Conservation (phyloP, 2,113 vertebrate genomes). For the Melanostigma gelatinosum region DNA sequence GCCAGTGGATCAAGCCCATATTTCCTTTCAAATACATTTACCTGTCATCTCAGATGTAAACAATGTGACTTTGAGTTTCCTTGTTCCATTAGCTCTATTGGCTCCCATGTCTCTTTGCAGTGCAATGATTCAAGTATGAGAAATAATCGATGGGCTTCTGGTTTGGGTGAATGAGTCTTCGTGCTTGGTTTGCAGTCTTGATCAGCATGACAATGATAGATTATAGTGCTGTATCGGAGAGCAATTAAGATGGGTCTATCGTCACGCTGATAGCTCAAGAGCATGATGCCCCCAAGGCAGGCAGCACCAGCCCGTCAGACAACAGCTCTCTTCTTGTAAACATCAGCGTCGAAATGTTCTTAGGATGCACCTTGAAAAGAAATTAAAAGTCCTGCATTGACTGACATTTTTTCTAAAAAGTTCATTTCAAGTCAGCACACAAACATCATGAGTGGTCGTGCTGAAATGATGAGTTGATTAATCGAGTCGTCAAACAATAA, state of each 20-base stretch:
- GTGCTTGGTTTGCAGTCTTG: slow-evolving; percentile 77
- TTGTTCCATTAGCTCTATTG: slow-evolving; percentile 78
- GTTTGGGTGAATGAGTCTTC: slow-evolving; percentile 78
- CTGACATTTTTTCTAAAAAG: slow-evolving; percentile 16
- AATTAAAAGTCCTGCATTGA: slow-evolving; percentile 1
- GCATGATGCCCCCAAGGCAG: slow-evolving; percentile 58
- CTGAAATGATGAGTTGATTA: background rate
- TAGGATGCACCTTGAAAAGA: slow-evolving; percentile 54
- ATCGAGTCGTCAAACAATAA: background rate
- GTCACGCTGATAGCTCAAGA: slow-evolving; percentile 72
- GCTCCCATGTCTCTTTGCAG: slow-evolving; percentile 68
- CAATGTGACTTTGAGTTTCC: slow-evolving; percentile 80
- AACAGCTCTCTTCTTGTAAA: slow-evolving; percentile 56
- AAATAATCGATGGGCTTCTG: slow-evolving; percentile 80
- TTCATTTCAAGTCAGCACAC: background rate
- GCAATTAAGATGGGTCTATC: slow-evolving; percentile 84
- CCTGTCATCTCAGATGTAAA: slow-evolving; percentile 81
- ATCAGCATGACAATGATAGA: slow-evolving; percentile 79
- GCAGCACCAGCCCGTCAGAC: slow-evolving; percentile 62
- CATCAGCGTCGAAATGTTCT: slow-evolving; percentile 41
- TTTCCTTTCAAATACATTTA: slow-evolving; percentile 79
- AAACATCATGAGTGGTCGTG: background rate
- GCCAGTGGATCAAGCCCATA: slow-evolving; percentile 64
- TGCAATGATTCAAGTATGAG: slow-evolving; percentile 77
- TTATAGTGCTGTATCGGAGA: slow-evolving; percentile 70